Percentiles rank a stretch among this genome's conserved stretches.
phyloP scores from a whole-genome alignment of 2,113 vertebrate species.

The Oreochromis tanganicae region DNA sequence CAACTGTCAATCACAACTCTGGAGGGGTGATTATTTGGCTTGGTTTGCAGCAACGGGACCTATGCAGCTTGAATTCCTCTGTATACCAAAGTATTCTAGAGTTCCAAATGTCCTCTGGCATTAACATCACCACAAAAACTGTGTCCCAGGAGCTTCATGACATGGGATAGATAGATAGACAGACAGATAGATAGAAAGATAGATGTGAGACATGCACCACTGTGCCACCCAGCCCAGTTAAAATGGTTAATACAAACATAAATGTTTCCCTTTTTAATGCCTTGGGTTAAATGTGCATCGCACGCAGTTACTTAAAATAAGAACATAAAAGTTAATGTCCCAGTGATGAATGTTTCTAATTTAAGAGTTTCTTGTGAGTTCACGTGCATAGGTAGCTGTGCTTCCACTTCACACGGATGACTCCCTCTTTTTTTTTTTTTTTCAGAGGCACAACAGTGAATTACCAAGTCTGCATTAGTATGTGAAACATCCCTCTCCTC shows the following conservation, averaged over 20 bases:
- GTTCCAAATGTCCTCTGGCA: background rate
- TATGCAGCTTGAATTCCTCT: background rate
- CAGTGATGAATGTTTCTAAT: background rate
- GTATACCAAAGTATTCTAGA: no score
- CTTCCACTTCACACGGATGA: background rate
- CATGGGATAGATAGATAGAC: background rate
- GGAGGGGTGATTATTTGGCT: background rate
- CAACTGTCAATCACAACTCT: background rate
- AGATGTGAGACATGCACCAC: background rate
- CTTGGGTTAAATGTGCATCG: background rate
- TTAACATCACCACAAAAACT: background rate
- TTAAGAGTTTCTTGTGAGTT: background rate
- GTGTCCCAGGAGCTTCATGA: background rate
- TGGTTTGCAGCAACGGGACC: rapidly evolving
- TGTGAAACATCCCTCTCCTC: slow-evolving; percentile 16
- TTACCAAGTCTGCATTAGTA: slow-evolving; percentile 23
- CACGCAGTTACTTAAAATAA: background rate
- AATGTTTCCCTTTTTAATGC: background rate
- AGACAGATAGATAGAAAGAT: background rate
- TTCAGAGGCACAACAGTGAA: background rate
- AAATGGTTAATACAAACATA: background rate
- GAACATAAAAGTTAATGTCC: background rate
- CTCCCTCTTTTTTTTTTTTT: background rate
- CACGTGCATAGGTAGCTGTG: background rate
- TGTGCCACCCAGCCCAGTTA: background rate